A percentile compares a stretch with the other conserved stretches of the same genome.
phyloP scores from a whole-genome alignment of 2,888 invertebrate genomes.

The Cartodere bifasciata region DNA sequence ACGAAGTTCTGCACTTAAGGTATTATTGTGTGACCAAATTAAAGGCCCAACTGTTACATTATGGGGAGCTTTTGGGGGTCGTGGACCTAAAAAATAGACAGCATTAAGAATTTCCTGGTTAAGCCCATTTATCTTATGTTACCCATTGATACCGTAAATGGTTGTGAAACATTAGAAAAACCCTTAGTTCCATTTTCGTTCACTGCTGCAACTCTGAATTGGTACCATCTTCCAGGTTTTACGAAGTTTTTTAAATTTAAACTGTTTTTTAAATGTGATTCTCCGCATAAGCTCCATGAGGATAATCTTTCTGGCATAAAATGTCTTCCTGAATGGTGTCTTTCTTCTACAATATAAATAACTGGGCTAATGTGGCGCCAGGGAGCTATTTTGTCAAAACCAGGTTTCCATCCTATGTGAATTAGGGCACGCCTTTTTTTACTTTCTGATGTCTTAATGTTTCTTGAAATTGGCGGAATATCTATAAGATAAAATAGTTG shows the following conservation, averaged over 20 bases:
- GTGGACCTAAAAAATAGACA: conserved; percentile 36
- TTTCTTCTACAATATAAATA: conserved; percentile 53
- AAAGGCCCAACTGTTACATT: conserved; percentile 44
- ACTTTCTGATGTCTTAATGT: conserved; percentile 45
- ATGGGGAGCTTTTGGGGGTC: conserved; percentile 49
- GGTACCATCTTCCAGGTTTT: conserved; percentile 65
- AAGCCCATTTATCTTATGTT: too few relatives aligned
- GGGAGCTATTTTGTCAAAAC: conserved; percentile 6
- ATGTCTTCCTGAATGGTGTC: conserved; percentile 54
- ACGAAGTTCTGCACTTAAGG: conserved; percentile 45
- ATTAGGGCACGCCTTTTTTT: conserved; percentile 39
- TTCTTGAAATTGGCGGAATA: conserved; percentile 49
- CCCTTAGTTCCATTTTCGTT: conserved; percentile 60
- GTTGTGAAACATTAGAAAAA: conserved; percentile 48
- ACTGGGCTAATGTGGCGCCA: conserved; percentile 22
- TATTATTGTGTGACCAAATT: conserved; percentile 32
- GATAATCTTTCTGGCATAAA: conserved; percentile 51
- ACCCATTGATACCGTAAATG: conserved; percentile 44
- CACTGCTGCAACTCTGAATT: conserved; percentile 65
- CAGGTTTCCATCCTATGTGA: conserved; percentile 30
- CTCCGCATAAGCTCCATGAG: conserved; percentile 47
- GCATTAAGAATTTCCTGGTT: too few relatives aligned
- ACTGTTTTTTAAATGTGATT: conserved; percentile 39
- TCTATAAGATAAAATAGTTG: too few relatives aligned
- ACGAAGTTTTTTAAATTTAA: conserved; percentile 42